Evolutionary conservation across 2,888 invertebrate species (phyloP), one percentile per base, ranked within the genome.

Genomic region (Metallyticus violacea): DNA sequence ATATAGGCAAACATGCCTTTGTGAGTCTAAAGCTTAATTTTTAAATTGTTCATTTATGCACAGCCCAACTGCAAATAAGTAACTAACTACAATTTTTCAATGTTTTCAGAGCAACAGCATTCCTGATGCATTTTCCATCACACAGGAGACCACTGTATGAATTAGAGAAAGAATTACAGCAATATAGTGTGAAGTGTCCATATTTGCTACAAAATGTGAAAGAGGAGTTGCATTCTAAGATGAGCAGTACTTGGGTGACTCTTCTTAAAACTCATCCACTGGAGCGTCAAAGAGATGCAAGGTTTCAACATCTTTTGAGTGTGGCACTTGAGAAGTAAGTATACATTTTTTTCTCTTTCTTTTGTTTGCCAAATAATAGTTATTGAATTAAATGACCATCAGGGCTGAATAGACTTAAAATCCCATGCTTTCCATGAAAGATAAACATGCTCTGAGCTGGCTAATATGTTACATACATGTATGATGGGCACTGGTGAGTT

Each of bases 251-350:
- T 29, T 88, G 88, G 88, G 77, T 86, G 26, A 77, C 77, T 77
- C 28, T 87, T 6, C 86, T 88, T 9, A 84, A 86, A 26, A 84
- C 87, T 28, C 86, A 88, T 9, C 27, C 87, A n/a, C 80, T 86
- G 6, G 86, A 88, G 3, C 77, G 81, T 3, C 88, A 88, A 77
- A 85, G 88, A 79, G 88, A 88, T 83, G 87, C 88, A 7, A 29
- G 86, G 2, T 88, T 88, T 30, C 88, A 88, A 40, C 77, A 81
- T 29, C 81, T 86, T 9, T 79, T 88, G 25, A 86, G 87, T 26
- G 77, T 81, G 40, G 87, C 88, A 9, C n/a, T 88, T 7, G 88
- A 88, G 81, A 88, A 87, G 88, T 85, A 28, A 87, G 88, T 87
- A 15, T 30, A 81, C 1, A 15, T 3, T 62, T 62, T 15, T 40